Evolutionary conservation across 2,888 invertebrate species (phyloP), one percentile per base, ranked within the genome.

Genomic region (Pomacea canaliculata): DNA sequence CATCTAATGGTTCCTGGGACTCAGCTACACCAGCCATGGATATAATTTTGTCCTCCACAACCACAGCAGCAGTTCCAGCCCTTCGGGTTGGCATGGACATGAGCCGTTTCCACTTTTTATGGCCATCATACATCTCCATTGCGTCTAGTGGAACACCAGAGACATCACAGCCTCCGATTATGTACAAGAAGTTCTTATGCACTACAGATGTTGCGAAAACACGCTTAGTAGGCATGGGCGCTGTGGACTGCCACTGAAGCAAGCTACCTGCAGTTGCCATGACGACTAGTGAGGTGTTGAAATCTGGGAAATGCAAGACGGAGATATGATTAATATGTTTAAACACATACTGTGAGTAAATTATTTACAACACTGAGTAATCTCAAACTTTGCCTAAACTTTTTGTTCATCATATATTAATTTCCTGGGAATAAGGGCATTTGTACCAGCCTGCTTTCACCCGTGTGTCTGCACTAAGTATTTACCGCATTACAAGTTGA

Each of bases 151-250:
- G 90, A 18, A 81, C 81, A 13, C 90, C 90, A 71, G 81, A 81
- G 67, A 87, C 85, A 74, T 90, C 90, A 82, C 90, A 90, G 48
- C 90, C 90, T 10, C 90, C 90, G 13, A 90, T 79, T 3, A 88
- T 85, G 71, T 89, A 90, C 9, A 90, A 74, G 19, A 82, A 83
- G 27, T 84, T 86, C 1, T 84, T 82, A 73, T 85, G 78, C 10
- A 86, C 77, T 10, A 88, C 81, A 10, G 89, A 84, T 23, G 87
- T 84, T 7, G 88, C 83, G 77, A 88, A 90, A 23, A 90, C 90
- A 18, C 89, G 79, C 69, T 88, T 89, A 66, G 88, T 86, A 49
- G 87, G 86, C 90, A 90, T 89, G 71, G 85, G 80, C 70, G 84
- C 81, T 51, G 85, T 70, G 3, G 83, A 80, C 56, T 88, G 85